Evolutionary conservation across 1,140 invertebrate species (phyloP).

Genomic region (Orussus abietinus): DNA sequence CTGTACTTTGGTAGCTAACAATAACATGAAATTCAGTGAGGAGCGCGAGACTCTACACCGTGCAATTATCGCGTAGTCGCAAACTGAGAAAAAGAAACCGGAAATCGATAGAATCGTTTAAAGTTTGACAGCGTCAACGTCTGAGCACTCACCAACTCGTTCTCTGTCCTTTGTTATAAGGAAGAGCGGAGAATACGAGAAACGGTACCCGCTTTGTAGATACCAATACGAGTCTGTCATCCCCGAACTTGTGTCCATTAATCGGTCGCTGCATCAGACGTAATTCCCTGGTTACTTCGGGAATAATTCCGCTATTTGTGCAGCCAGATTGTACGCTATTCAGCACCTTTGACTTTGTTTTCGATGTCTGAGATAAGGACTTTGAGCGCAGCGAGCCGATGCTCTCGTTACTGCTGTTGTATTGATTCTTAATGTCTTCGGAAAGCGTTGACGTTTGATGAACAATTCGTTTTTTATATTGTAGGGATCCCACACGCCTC

Average conservation of each 20-base stretch:
- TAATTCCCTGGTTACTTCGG: slow-evolving; percentile 46
- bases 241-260: slow-evolving; percentile 64
- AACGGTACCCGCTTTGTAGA: slow-evolving; percentile 71
- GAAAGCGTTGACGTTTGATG: slow-evolving; percentile 56
- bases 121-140: too few species aligned
- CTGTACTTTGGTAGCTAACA: slow-evolving; percentile 27
- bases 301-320: slow-evolving; percentile 43
- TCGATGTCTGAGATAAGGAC: slow-evolving; percentile 38
- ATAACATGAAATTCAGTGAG: slow-evolving; percentile 18
- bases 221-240: slow-evolving; percentile 74
- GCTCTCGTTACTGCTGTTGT: slow-evolving; percentile 73
- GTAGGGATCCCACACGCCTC: slow-evolving; percentile 51
- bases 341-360: slow-evolving; percentile 37
- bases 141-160: slow-evolving; percentile 59
- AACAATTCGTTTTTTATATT: slow-evolving; percentile 53
- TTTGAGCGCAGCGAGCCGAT: slow-evolving; percentile 54
- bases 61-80: too few species aligned
- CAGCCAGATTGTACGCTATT: slow-evolving; percentile 35
- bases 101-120: slow-evolving; percentile 12
- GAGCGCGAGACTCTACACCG: slow-evolving; percentile 12
- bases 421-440: slow-evolving; percentile 58
- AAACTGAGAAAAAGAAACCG: slow-evolving; percentile 4
- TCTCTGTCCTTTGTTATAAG: slow-evolving; percentile 68
- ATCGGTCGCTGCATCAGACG: slow-evolving; percentile 51
- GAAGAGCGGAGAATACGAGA: slow-evolving; percentile 77